Conservation (phyloP, 1,140 invertebrate genomes). For the Drosophila bocqueti region DNA sequence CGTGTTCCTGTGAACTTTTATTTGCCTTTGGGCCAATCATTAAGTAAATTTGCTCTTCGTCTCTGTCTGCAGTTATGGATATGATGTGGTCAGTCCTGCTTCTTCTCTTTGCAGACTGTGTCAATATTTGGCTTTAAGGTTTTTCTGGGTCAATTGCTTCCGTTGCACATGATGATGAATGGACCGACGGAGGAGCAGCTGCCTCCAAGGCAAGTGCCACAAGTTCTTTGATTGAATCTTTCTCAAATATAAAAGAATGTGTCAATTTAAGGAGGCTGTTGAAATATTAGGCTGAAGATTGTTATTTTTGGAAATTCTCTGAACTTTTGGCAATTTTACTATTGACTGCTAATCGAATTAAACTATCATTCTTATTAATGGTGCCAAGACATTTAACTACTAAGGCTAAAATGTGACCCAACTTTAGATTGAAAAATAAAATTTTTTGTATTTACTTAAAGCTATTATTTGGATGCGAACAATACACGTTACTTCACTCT, state of each 20-base stretch:
- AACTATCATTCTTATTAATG: not conserved
- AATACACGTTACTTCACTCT: not conserved
- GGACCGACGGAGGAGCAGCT: constrained; percentile 6
- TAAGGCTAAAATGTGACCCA: not conserved
- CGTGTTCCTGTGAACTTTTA: constrained; percentile 42
- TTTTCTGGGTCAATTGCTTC: constrained; percentile 66
- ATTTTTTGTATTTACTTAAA: constrained; percentile 2
- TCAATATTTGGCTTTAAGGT: constrained; percentile 56
- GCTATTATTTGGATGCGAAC: not conserved
- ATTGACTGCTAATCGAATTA: not conserved
- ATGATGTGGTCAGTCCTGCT: constrained; percentile 26
- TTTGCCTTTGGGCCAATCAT: constrained; percentile 59
- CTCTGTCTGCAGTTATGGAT: constrained; percentile 50
- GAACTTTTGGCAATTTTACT: not conserved
- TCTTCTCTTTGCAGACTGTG: constrained; percentile 20
- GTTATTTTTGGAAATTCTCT: not conserved
- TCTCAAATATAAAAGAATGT: not conserved
- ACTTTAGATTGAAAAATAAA: not conserved
- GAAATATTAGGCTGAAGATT: too few relatives aligned
- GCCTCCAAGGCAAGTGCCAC: not conserved
- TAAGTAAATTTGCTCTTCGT: constrained; percentile 41
- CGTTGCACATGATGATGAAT: constrained; percentile 21
- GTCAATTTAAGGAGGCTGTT: too few relatives aligned
- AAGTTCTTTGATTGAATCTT: constrained; percentile 17
- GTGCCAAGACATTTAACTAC: not conserved